A percentile compares a stretch with the other conserved stretches of the same genome.
Evolutionary conservation across 2,113 vertebrate genomes (phyloP).

Genomic region (Megalops atlanticus): DNA sequence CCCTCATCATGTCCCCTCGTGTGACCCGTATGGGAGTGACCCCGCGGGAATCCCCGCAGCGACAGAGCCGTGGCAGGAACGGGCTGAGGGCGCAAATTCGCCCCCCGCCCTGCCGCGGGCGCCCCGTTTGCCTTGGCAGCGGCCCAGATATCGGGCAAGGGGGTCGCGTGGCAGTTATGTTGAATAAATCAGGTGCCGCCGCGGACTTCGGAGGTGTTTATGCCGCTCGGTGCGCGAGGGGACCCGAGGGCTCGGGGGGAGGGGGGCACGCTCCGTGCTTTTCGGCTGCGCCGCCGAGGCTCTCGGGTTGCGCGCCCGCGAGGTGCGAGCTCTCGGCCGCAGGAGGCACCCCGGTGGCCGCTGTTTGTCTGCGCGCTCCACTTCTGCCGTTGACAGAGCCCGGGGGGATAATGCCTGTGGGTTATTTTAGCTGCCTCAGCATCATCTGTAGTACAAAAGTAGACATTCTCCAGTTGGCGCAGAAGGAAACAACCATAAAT

Average conservation of each 20-base stretch:
- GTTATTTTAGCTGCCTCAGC: slow-evolving; percentile 12
- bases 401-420: not conserved
- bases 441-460: not conserved
- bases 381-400: not conserved
- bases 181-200: not conserved
- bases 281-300: not conserved
- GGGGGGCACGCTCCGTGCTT: not conserved
- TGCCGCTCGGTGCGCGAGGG: too few species aligned
- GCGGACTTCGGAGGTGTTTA: not conserved
- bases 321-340: not conserved
- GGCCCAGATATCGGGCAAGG: not conserved
- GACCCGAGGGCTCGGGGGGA: too few species aligned
- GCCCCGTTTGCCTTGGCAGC: not conserved
- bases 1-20: too few species aligned
- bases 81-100: not conserved
- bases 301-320: not conserved
- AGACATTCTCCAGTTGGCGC: not conserved
- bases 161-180: not conserved
- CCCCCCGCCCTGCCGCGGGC: not conserved
- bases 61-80: too few species aligned
- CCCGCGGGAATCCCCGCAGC: too few species aligned
- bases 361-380: not conserved
- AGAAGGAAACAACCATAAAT: not conserved
- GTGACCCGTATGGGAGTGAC: too few species aligned
- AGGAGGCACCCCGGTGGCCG: not conserved